Evolutionary conservation across 2,888 invertebrate species (phyloP), one percentile per base, ranked within the genome.

Genomic region (Chironomus tentans): DNA sequence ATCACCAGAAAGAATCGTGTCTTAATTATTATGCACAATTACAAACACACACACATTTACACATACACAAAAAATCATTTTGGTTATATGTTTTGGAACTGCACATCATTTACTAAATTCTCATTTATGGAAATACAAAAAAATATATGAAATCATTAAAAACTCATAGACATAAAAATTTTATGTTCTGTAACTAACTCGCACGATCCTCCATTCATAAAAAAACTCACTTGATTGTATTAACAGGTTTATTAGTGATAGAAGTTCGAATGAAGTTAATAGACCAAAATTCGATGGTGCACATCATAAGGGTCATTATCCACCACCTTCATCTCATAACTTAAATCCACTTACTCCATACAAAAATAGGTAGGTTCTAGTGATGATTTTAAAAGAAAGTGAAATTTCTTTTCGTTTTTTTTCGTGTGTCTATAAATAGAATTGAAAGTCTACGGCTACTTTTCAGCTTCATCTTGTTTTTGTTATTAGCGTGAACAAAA

Each of bases 181-280:
- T 65, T 24, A 65, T 15, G 21, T 10, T 65, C 18, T 65, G 21
- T 65, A 10, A 65, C 65, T 65, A 65, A 65, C 65, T 65, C n/a
- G 13, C 65, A 65, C 65, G 7, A 62, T 24, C 21, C 5, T 24
- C 24, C 24, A 24, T 65, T 65, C 21, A 12, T 65, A 4, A 18
- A 2, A 50, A 56, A 15, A n/a, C 56, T 65, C 65, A 65, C 24
- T 13, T 38, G 4, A 65, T 65, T 21, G 21, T 24, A 13, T 65
- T 65, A 65, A 38, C 15, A 88, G 88, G 80, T 88, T 86, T 79
- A 83, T 88, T 78, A 84, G 84, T 77, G 87, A 87, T 79, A 87
- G 89, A 77, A 88, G 86, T 80, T 87, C 88, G 77, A 87, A 88
- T 79, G 83, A 87, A 18, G 85, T 82, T 80, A 88, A 88, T 82